phyloP scores from a whole-genome alignment of 2,113 vertebrate genomes.

The Scartelaos histophorus region DNA sequence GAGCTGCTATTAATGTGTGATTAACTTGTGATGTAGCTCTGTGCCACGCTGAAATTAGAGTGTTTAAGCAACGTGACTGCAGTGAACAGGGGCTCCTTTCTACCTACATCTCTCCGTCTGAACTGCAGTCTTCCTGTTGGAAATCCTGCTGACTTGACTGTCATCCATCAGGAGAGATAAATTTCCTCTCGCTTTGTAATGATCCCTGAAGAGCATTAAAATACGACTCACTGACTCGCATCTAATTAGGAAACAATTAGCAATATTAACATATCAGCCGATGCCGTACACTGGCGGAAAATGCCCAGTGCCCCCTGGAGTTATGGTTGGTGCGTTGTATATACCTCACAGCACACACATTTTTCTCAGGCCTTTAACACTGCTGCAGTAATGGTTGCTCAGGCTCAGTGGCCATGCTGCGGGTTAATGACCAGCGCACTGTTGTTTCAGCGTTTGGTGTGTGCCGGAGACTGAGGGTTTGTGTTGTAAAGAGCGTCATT shows the following conservation, averaged over 20 bases:
- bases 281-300: conserved; percentile 46
- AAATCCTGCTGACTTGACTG: conserved; percentile 59
- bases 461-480: conserved; percentile 6
- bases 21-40: conserved; percentile 62
- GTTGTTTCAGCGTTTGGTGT: conserved; percentile 40
- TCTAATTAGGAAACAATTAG: conserved; percentile 77
- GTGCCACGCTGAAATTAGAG: conserved; percentile 46
- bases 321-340: conserved; percentile 51
- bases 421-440: conserved; percentile 57
- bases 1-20: conserved; percentile 68
- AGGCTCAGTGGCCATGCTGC: conserved; percentile 41
- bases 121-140: conserved; percentile 30
- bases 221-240: conserved; percentile 66
- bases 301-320: conserved; percentile 47
- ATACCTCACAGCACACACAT: conserved; percentile 49
- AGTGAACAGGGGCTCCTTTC: conserved; percentile 40
- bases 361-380: conserved; percentile 42
- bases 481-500: conserved; percentile 35
- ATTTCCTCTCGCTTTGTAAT: conserved; percentile 55
- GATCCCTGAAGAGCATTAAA: conserved; percentile 71
- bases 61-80: conserved; percentile 44
- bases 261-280: conserved; percentile 67
- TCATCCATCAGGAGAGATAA: conserved; percentile 61
- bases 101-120: conserved; percentile 30
- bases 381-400: conserved; percentile 44